phyloP scores from a whole-genome alignment of 2,797 vertebrate species.

The Xiphorhynchus erythropygius region DNA sequence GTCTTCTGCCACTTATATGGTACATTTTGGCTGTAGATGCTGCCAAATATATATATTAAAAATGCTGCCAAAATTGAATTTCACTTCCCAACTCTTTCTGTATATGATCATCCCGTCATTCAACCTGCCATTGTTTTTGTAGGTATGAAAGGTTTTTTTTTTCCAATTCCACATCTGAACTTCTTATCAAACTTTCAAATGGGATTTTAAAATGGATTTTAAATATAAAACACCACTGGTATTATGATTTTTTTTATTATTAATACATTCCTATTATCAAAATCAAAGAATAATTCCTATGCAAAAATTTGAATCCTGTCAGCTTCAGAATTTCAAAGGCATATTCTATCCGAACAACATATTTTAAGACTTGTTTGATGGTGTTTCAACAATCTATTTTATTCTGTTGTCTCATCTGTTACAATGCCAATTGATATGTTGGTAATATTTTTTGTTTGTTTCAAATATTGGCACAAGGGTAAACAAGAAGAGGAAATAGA shows the following conservation, averaged over 20 bases:
- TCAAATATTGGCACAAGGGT: neutral
- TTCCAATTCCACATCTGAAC: neutral
- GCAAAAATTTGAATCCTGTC: neutral
- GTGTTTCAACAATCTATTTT: neutral
- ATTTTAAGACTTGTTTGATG: neutral
- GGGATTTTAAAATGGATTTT: neutral
- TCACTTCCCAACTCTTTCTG: neutral
- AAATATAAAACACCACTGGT: neutral
- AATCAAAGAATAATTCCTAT: neutral
- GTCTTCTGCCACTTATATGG: neutral
- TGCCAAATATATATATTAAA: neutral
- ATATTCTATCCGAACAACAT: neutral
- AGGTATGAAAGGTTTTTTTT: neutral
- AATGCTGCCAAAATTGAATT: neutral
- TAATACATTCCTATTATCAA: neutral
- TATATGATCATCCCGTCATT: neutral
- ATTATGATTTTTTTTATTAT: neutral
- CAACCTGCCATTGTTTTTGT: neutral
- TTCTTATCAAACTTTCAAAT: neutral
- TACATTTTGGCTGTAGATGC: neutral
- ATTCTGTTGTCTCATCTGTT: neutral
- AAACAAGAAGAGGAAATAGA: neutral
- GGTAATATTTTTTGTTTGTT: neutral
- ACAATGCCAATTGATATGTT: neutral
- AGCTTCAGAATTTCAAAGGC: neutral